A percentile compares a stretch with the other conserved stretches of the same genome.
These are phyloP conservation scores for Phalanger gymnotis DNA, from an alignment of 2,797 vertebrate genomes.

Conservation along the genomic window DNA sequence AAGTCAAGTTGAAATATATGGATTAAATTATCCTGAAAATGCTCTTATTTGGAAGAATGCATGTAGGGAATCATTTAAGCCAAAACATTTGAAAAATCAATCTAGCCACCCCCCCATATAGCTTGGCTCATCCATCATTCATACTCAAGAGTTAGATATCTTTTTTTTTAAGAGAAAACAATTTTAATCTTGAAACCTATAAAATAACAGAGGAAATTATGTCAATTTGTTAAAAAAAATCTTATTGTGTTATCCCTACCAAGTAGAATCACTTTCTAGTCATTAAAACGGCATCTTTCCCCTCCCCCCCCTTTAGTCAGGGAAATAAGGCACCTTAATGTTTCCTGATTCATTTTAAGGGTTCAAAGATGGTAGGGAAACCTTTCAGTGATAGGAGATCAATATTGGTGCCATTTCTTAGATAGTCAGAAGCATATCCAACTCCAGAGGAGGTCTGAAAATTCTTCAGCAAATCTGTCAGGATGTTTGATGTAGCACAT, in stretches of 20 bases:
- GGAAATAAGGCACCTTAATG: constrained; percentile 22
- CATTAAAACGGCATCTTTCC: background rate
- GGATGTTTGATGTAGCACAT: constrained; percentile 3
- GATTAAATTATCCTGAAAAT: constrained; percentile 69
- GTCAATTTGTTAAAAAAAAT: background rate
- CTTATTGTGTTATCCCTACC: background rate
- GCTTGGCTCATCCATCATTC: background rate
- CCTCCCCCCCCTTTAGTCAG: background rate
- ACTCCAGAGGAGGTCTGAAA: constrained; percentile 58
- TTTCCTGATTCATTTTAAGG: constrained; percentile 15
- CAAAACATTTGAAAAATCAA: constrained; percentile 46
- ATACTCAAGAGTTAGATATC: background rate
- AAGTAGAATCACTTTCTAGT: background rate
- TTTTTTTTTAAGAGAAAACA: constrained; percentile 19
- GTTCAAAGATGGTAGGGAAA: constrained; percentile 50
- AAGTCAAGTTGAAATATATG: constrained; percentile 54
- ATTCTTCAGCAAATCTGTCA: constrained; percentile 73
- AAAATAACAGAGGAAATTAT: constrained; percentile 26
- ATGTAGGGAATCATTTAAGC: constrained; percentile 43
- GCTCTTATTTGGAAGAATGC: constrained; percentile 40
- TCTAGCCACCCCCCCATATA: constrained; percentile 5
- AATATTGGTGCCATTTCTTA: constrained; percentile 72
- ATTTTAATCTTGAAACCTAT: background rate
- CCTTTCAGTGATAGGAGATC: constrained; percentile 58
- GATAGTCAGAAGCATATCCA: constrained; percentile 54